Evolutionary conservation across 2,888 invertebrate genomes (phyloP).

Genomic region (Subacronicta megacephala): DNA sequence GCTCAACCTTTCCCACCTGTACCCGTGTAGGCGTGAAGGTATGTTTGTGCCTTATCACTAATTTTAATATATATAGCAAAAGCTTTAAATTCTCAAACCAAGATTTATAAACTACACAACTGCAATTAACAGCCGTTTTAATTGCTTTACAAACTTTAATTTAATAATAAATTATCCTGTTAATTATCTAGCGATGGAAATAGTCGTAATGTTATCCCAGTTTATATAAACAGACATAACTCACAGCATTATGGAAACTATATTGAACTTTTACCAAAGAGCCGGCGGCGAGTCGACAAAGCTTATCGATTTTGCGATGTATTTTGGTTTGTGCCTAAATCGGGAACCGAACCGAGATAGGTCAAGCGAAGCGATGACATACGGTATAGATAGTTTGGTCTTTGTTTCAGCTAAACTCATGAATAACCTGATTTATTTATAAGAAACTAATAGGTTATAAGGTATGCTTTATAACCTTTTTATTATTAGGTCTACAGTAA

Average conservation of each 20-base stretch:
- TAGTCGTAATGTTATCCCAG: constrained; percentile 10
- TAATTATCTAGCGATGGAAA: constrained; percentile 5
- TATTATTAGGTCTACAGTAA: no score
- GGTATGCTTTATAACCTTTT: no score
- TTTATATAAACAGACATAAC: constrained; percentile 11
- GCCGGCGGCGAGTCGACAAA: constrained; percentile 38
- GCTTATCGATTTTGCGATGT: constrained; percentile 76
- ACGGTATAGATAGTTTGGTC: constrained; percentile 5
- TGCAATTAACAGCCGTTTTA: constrained; percentile 8
- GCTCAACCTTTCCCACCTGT: no score
- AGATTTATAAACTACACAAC: constrained; percentile 10
- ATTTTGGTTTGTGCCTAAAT: constrained; percentile 74
- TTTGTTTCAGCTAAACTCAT: constrained; percentile 21
- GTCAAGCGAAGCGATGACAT: constrained; percentile 47
- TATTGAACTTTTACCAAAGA: background rate
- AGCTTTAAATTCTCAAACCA: background rate
- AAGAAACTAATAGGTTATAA: no score
- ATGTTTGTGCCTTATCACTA: no score
- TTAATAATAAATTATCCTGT: constrained; percentile 13
- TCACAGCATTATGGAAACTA: background rate
- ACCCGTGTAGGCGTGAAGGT: no score
- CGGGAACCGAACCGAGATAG: constrained; percentile 59
- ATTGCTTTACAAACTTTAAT: constrained; percentile 8
- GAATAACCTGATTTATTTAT: constrained; percentile 10
- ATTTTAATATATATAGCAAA: no score